Evolutionary conservation across 2,113 vertebrate species (phyloP).

Genomic region (Micromys minutus): DNA sequence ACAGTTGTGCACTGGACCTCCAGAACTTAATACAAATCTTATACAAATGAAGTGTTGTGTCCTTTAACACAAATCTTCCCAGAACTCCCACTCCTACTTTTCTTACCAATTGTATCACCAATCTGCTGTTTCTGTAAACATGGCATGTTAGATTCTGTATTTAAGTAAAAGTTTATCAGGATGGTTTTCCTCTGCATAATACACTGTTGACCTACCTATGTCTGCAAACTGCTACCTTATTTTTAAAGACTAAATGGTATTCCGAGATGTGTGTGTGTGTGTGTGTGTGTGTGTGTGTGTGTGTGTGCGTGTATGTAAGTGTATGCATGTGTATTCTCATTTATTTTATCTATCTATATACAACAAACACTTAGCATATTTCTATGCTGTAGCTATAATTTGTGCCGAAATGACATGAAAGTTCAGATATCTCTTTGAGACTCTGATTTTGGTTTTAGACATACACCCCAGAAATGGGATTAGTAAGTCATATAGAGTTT

Average conservation of each 20-base stretch:
- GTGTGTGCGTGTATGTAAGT: background rate
- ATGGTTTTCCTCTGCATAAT: background rate
- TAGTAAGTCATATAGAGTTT: background rate
- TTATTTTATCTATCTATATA: background rate
- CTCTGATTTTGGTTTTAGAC: background rate
- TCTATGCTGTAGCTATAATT: background rate
- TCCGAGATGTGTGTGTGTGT: background rate
- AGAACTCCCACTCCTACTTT: background rate
- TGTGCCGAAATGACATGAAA: background rate
- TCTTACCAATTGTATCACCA: background rate
- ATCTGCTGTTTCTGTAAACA: background rate
- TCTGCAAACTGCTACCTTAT: background rate
- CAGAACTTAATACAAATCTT: background rate
- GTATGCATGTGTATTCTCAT: background rate
- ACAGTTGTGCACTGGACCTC: background rate
- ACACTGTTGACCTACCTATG: background rate
- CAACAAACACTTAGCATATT: background rate
- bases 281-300: background rate
- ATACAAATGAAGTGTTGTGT: background rate
- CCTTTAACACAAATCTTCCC: background rate
- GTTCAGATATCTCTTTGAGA: background rate
- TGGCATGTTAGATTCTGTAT: background rate
- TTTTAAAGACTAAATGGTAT: background rate
- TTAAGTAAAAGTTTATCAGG: background rate
- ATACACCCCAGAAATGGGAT: background rate